Evolutionary conservation across 2,113 vertebrate species (phyloP), one percentile per base, ranked within the genome.

Genomic region (Daubentonia madagascariensis): DNA sequence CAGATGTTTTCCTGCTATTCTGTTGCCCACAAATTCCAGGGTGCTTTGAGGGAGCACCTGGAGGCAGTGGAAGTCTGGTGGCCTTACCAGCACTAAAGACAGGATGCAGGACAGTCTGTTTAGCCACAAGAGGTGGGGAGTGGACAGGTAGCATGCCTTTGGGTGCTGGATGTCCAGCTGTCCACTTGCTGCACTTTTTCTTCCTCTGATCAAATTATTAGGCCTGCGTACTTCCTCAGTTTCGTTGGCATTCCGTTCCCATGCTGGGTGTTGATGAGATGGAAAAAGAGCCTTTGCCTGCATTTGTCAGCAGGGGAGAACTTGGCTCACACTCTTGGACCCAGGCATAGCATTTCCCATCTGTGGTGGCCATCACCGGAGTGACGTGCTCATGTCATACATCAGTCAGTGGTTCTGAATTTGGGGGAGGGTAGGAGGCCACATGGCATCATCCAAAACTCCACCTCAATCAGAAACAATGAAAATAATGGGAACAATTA

Each of bases 231-330:
- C 45, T 94, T 50, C 92, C 79, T 73, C 9, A 0, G 23, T 63
- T 96, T 94, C 91, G 37, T 23, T 91, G 84, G 65, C 93, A 86
- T 95, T 97, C 96, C 94, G 43, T 61, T 94, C 80, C 75, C 70
- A 54, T 54, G 91, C 91, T 40, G 85, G 37, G 30, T 85, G 67
- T 20, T 85, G 95, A 92, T 89, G 91, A 78, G 90, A 93, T 85
- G 89, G 96, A 91, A 95, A 59, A 45, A 80, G 65, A 85, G 70
- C 67, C n/a, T 91, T 78, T 63, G 95, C 67, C 76, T 85, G 89
- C 37, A 37, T 85, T 25, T 85, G 96, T 91, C 85, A 79, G 85
- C 72, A 72, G 81, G 73, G 67, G 57, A 52, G 84, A 67, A 37
- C 81, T 83, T 94, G 93, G 95, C 95, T 83, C 85, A 1, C 0